Evolutionary conservation across 2,888 invertebrate genomes (phyloP).

Genomic region (Nomada hirtipes): DNA sequence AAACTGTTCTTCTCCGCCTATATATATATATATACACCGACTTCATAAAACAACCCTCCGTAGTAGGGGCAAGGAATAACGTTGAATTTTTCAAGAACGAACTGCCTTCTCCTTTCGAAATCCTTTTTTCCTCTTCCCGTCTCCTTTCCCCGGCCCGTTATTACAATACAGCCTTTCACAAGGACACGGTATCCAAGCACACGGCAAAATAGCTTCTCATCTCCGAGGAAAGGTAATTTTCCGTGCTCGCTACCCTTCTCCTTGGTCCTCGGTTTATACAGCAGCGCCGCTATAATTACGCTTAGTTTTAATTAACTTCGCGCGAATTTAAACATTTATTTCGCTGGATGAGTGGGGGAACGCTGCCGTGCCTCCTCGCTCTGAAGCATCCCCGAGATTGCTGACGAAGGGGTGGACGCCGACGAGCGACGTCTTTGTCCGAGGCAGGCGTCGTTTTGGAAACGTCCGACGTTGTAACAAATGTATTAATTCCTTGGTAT

Average conservation of each 20-base stretch:
- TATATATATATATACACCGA: neutral
- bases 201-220: slow-evolving; percentile 67
- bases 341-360: slow-evolving; percentile 67
- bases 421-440: slow-evolving; percentile 58
- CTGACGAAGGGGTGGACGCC: slow-evolving; percentile 20
- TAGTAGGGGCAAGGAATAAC: slow-evolving; percentile 36
- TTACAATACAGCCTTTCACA: slow-evolving; percentile 67
- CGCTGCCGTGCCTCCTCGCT: slow-evolving; percentile 22
- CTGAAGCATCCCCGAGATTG: slow-evolving; percentile 52
- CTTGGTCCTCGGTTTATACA: slow-evolving; percentile 69
- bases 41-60: slow-evolving; percentile 20
- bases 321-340: slow-evolving; percentile 78
- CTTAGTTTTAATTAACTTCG: slow-evolving; percentile 80
- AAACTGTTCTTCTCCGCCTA: neutral
- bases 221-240: slow-evolving; percentile 62
- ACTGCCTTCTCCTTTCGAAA: slow-evolving; percentile 19
- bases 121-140: slow-evolving; percentile 1
- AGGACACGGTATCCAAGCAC: slow-evolving; percentile 64
- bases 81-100: slow-evolving; percentile 60
- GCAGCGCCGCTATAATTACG: slow-evolving; percentile 75
- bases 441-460: slow-evolving; percentile 4
- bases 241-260: slow-evolving; percentile 9
- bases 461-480: slow-evolving; percentile 8
- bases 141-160: slow-evolving; percentile 46
- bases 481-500: slow-evolving; percentile 6